Evolutionary conservation across 2,113 vertebrate species (phyloP).

Genomic region (Sus scrofa): T2T-Sscrofa CM000812.6:118768501-118769000

Average conservation of each 20-base stretch:
- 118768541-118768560: background rate
- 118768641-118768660: background rate
- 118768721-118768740: background rate
- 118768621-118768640: no score
- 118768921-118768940: background rate
- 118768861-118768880: constrained; percentile 9
- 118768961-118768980: background rate
- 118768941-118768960: constrained; percentile 39
- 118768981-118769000: background rate
- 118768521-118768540: background rate
- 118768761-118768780: constrained; percentile 2
- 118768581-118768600: background rate
- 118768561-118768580: background rate
- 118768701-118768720: background rate
- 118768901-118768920: constrained; percentile 44
- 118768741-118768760: background rate
- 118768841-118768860: background rate
- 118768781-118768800: background rate
- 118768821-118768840: background rate
- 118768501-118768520: background rate
- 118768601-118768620: background rate
- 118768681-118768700: background rate
- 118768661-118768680: background rate
- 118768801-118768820: background rate
- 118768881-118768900: background rate